Evolutionary conservation across 2,113 vertebrate genomes (phyloP).

Genomic region (Elanus axillaris): DNA sequence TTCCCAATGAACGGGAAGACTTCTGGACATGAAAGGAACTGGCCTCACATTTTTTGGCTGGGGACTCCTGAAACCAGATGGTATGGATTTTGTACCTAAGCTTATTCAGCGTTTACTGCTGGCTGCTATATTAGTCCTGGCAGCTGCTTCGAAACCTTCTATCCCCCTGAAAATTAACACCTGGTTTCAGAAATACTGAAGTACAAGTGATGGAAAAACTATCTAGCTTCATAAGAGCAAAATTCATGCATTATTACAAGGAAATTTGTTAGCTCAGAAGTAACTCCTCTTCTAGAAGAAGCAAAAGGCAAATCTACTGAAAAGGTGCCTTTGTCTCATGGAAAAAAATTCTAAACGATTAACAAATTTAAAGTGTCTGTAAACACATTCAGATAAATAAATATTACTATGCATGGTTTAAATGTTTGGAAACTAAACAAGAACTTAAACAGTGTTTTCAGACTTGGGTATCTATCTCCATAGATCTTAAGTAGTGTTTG

Average conservation of each 20-base stretch:
- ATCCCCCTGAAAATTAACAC: slow-evolving; percentile 69
- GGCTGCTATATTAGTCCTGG: slow-evolving; percentile 61
- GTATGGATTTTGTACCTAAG: slow-evolving; percentile 62
- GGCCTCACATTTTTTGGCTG: slow-evolving; percentile 45
- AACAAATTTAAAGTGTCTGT: not conserved
- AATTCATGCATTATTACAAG: not conserved
- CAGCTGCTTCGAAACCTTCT: slow-evolving; percentile 59
- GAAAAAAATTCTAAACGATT: not conserved
- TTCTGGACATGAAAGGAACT: slow-evolving; percentile 51
- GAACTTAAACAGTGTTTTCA: not conserved
- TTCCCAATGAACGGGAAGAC: not conserved
- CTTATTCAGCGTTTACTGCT: slow-evolving; percentile 66
- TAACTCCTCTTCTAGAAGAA: not conserved
- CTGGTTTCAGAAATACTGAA: slow-evolving; percentile 58
- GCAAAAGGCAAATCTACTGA: not conserved
- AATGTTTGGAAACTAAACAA: not conserved
- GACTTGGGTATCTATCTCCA: not conserved
- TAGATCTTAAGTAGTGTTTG: not conserved
- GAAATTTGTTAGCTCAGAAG: slow-evolving; percentile 6
- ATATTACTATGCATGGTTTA: not conserved
- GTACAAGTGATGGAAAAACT: slow-evolving; percentile 50
- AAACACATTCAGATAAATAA: not conserved
- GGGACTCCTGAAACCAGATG: slow-evolving; percentile 50
- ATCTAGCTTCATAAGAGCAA: not conserved
- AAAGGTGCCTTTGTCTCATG: not conserved